Evolutionary conservation across 1,140 invertebrate genomes (phyloP), one percentile per base, ranked within the genome.

Genomic region (Papilio xuthus): DNA sequence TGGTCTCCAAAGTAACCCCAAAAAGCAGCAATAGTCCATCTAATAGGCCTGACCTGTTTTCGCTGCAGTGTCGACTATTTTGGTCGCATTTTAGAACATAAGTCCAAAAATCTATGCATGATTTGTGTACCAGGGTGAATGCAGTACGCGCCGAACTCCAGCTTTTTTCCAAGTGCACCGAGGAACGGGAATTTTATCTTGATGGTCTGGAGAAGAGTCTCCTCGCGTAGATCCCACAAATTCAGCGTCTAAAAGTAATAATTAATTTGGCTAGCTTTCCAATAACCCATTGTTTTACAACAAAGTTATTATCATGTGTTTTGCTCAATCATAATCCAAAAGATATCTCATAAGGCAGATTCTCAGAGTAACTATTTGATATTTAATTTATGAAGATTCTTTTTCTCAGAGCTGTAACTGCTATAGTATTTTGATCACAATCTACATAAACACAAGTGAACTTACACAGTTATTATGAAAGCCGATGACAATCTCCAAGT

Each of bases 201-300:
- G 8, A 95, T 80, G 0, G 90, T 94, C 86, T 95, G 95, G 9
- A 95, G 84, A 47, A 94, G 91, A 47, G 86, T 92, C 47, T 95
- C 92, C 77, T 95, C 94, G 77, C 92, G 92, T 41, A 95, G 78
- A 72, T 95, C 94, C 95, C 95, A 95, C 23, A 95, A 89, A 83
- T 95, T 92, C 2, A 95, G 42, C 18, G 87, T 85, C 95, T 95
- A 81, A 1, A 83, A 83, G 50, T 77, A 77, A 77, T 79, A 78
- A 41, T 78, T 50, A 47, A 79, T 4, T 28, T 47, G 13, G 69
- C 26, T 50, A n/a, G 4, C 47, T n/a, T n/a, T n/a, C n/a, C n/a
- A n/a, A n/a, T n/a, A n/a, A n/a, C n/a, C n/a, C n/a, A n/a, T n/a
- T n/a, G n/a, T n/a, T n/a, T n/a, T n/a, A n/a, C n/a, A n/a, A n/a